These are phyloP conservation scores for Apteryx mantelli DNA, from an alignment of 2,113 vertebrate species.

Conservation along the genomic window DNA sequence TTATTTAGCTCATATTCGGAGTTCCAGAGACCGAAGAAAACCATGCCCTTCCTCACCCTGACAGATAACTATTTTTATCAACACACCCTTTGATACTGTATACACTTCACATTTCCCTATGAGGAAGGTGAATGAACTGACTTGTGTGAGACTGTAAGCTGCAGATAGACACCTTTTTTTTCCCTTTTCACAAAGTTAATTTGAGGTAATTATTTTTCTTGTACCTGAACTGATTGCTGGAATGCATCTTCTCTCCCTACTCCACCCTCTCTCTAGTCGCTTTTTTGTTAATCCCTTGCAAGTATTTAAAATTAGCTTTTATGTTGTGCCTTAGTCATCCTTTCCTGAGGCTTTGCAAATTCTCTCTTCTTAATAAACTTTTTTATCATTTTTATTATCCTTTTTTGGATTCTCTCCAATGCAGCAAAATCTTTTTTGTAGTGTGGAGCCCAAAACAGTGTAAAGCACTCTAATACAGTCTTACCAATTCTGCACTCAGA, in stretches of 20 bases:
- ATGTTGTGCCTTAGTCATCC: constrained; percentile 34
- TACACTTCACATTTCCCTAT: background rate
- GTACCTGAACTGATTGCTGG: constrained; percentile 29
- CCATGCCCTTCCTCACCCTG: background rate
- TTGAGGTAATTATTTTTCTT: constrained; percentile 46
- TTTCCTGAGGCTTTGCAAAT: constrained; percentile 53
- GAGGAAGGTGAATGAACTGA: background rate
- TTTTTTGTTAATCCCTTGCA: constrained; percentile 59
- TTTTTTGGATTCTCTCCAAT: constrained; percentile 43
- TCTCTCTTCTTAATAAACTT: constrained; percentile 35
- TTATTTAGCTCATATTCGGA: background rate
- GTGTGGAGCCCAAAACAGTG: constrained; percentile 11
- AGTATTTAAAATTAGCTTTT: constrained; percentile 69
- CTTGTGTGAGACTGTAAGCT: background rate
- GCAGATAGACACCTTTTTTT: background rate
- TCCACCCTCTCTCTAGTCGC: background rate
- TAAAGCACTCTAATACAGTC: background rate
- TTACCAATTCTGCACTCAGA: constrained; percentile 46
- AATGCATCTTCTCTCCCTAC: constrained; percentile 29
- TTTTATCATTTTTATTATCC: constrained; percentile 45
- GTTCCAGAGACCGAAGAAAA: background rate
- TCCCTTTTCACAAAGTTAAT: constrained; percentile 10
- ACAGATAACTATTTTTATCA: background rate
- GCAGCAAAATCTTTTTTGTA: constrained; percentile 40
- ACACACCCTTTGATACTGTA: background rate